Evolutionary conservation across 1,140 invertebrate genomes (phyloP), one percentile per base, ranked within the genome.

Genomic region (Gryon sp.): DNA sequence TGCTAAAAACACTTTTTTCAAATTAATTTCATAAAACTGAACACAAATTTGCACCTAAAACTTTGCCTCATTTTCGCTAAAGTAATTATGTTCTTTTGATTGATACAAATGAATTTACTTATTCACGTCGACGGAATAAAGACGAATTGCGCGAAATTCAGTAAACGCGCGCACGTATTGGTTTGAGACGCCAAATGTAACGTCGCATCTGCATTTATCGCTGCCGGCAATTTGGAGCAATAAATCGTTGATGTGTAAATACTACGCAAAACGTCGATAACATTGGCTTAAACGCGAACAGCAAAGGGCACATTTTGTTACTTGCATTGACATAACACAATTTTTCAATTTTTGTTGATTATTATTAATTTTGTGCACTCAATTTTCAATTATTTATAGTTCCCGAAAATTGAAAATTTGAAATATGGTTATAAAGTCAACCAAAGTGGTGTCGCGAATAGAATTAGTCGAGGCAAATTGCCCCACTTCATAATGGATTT

Each of bases 241-340:
- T 76, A 76, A 76, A 76, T 76, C 57, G 57, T 50, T 53, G 18
- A 36, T 63, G 46, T 62, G 63, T 63, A 68, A 68, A 76, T 76
- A 62, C 63, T 68, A 68, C 55, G 46, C 14, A 24, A 50, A 65
- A 75, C 45, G 60, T 55, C 62, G 62, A 62, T 70, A 45, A 60
- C 50, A 59, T 70, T 60, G 53, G 34, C 19, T 28, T 7, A 22
- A 20, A 12, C 30, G 16, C 30, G 50, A 50, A 14, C 24, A 46
- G 50, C 15, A n/a, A 62, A 34, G 4, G 24, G 48, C 50, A 6
- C n/a, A n/a, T n/a, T 46, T 66, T 50, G 53, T 60, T 70, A 52
- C 34, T n/a, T 45, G 36, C 34, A 34, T 43, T 45, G 36, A 38
- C 53, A 36, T 60, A 43, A 50, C 16, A 34, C n/a, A n/a, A n/a